Evolutionary conservation across 2,888 invertebrate genomes (phyloP), one percentile per base, ranked within the genome.

Genomic region (Acheta domesticus): DNA sequence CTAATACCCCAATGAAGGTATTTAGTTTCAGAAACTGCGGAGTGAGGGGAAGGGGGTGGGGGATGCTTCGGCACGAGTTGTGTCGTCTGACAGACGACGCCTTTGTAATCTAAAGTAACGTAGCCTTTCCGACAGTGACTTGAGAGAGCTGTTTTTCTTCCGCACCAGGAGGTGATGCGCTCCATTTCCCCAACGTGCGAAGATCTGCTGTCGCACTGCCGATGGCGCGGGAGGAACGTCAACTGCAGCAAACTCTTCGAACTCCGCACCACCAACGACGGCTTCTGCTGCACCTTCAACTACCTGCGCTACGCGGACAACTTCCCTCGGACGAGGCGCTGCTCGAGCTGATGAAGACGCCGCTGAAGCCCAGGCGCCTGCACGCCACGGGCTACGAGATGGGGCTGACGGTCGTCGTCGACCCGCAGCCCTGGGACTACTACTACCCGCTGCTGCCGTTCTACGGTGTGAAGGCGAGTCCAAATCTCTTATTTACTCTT

Each of bases 201-300:
- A 14, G 21, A 23, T 20, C 14, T 75, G 75, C 75, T 75, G 23
- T n/a, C 21, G 12, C 19, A 23, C 12, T 75, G 75, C 75, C 21
- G 75, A 1, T 75, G 75, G 75, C 20, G 36, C 14, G 75, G 75
- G 12, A 16, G 36, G n/a, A 20, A n/a, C 4, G 20, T 16, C 8
- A 20, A 20, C 21, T 75, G 75, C 75, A n/a, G n/a, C 14, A 20
- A 75, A 1, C 3, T 75, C 12, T 75, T 75, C 21, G 4, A 14
- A 14, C 3, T 21, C 1, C 75, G 75, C 21, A 16, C 20, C 14
- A 75, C 75, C 75, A 23, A n/a, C n/a, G 75, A 75, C 75, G 75
- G 75, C 36, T 21, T 14, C 21, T 75, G 75, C 75, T 75, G 75
- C 75, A 20, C 36, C 21, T 75, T 75, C 75, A 75, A 75, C 75